Conservation (phyloP, 2,797 vertebrate genomes). For the Micrastur ruficollis region DNA sequence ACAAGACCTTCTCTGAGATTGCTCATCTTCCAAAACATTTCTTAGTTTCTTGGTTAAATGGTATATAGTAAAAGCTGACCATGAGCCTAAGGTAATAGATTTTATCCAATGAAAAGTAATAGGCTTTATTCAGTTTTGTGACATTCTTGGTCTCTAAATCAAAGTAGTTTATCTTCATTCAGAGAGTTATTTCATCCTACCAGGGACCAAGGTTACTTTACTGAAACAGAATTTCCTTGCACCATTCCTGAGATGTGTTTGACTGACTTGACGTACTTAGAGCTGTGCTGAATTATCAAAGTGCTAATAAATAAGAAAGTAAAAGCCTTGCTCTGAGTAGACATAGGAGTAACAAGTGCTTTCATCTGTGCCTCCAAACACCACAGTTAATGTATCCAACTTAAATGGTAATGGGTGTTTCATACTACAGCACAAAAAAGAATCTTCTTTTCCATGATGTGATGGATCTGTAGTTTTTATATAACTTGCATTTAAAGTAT, state of each 20-base stretch:
- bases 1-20: neutral
- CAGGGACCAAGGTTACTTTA: neutral
- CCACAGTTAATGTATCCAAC: fast-evolving
- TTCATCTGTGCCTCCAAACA: neutral
- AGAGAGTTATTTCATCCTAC: neutral
- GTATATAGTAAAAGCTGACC: neutral
- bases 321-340: neutral
- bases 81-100: neutral
- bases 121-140: neutral
- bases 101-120: neutral
- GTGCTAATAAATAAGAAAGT: neutral
- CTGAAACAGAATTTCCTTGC: neutral
- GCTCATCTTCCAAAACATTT: neutral
- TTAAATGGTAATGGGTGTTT: neutral
- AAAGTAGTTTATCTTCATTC: neutral
- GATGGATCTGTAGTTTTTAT: neutral
- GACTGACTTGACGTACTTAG: neutral
- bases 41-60: neutral
- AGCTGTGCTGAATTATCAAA: neutral
- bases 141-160: neutral
- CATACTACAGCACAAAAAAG: neutral
- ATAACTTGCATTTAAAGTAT: neutral
- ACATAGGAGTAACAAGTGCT: neutral
- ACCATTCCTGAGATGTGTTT: neutral
- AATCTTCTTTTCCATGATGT: neutral